A percentile compares a stretch with the other conserved stretches of the same genome.
Conservation (phyloP, 2,113 vertebrate genomes). For the Bos indicus region DNA sequence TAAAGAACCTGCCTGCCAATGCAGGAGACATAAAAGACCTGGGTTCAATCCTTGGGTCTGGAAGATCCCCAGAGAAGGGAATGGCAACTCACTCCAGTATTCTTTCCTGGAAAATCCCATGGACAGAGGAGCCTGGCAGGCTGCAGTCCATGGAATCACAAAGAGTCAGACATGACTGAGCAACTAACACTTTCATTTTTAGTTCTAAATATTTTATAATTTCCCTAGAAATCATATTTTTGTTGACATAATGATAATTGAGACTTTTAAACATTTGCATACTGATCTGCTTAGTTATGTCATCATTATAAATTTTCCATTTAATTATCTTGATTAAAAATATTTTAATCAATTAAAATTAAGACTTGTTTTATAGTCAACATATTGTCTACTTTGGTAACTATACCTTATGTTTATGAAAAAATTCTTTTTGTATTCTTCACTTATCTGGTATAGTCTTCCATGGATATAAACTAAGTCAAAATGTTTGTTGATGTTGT, state of each 20-base stretch:
- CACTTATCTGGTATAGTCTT: neutral
- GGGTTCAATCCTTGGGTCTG: neutral
- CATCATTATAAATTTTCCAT: neutral
- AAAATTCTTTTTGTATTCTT: neutral
- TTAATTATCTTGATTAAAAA: neutral
- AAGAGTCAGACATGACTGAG: neutral
- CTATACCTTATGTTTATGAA: neutral
- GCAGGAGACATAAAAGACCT: neutral
- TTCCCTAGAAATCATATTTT: neutral
- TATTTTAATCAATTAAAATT: neutral
- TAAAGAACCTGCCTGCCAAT: neutral
- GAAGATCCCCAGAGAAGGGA: neutral
- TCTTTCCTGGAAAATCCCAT: neutral
- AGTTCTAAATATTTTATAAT: neutral
- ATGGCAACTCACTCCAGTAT: neutral
- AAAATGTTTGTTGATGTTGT: neutral
- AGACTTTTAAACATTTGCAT: neutral
- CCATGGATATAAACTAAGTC: neutral
- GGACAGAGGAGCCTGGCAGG: neutral
- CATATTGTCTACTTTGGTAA: neutral
- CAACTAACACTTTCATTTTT: neutral
- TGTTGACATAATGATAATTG: neutral
- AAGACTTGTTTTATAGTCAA: neutral
- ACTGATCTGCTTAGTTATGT: neutral
- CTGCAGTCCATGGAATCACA: neutral